A percentile compares a stretch with the other conserved stretches of the same genome.
Evolutionary conservation across 2,113 vertebrate species (phyloP).

Genomic region (Sitta europaea): DNA sequence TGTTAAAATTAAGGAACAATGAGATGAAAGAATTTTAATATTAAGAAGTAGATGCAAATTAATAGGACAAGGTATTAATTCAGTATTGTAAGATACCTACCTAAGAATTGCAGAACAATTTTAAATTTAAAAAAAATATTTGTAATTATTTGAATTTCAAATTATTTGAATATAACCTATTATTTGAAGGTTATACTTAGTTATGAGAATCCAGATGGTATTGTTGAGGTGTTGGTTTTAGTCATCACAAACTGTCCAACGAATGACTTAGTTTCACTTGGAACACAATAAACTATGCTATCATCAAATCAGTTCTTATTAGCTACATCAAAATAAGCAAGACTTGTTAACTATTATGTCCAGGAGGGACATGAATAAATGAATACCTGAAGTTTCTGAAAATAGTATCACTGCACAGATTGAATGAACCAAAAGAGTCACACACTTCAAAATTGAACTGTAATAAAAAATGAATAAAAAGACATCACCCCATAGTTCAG

Average conservation of each 20-base stretch:
- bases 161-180: no score
- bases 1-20: not conserved
- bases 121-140: not conserved
- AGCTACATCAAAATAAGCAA: not conserved
- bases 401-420: not conserved
- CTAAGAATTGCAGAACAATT: not conserved
- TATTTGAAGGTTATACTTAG: slow-evolving; percentile 37
- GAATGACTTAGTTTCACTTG: not conserved
- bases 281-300: not conserved
- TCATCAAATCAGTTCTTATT: slow-evolving; percentile 19
- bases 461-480: not conserved
- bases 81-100: not conserved
- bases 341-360: not conserved
- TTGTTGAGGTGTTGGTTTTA: slow-evolving; percentile 36
- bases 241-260: not conserved
- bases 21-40: not conserved
- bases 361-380: not conserved
- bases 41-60: not conserved
- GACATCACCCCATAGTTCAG: fast-evolving
- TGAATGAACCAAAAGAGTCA: not conserved
- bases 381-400: not conserved
- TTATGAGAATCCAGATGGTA: slow-evolving; percentile 35
- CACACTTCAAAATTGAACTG: not conserved
- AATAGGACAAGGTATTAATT: not conserved
- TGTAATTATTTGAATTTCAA: no score